A percentile compares a stretch with the other conserved stretches of the same genome.
Conservation (phyloP, 1,140 invertebrate genomes). For the Chrysopa pallens region DNA sequence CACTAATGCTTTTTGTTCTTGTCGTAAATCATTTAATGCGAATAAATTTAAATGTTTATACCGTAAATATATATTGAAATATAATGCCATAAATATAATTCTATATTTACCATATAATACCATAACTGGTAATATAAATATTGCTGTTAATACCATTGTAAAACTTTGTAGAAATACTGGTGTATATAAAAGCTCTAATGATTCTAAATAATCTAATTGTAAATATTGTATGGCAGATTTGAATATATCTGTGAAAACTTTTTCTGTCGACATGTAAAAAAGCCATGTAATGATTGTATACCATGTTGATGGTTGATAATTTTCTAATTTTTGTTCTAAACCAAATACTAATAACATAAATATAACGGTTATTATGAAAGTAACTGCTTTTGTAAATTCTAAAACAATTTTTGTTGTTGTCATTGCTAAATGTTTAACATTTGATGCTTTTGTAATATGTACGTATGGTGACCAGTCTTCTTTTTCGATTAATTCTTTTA, state of each 20-base stretch:
- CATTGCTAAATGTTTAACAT: conserved; percentile 61
- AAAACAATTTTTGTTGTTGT: conserved; percentile 61
- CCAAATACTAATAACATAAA: conserved; percentile 57
- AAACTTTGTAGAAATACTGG: conserved; percentile 38
- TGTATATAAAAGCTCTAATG: conserved; percentile 43
- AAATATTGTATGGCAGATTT: conserved; percentile 32
- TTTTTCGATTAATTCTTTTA: conserved; percentile 50
- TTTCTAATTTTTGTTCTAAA: conserved; percentile 51
- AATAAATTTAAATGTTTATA: conserved; percentile 37
- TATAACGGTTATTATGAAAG: conserved; percentile 60
- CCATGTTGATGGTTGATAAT: conserved; percentile 45
- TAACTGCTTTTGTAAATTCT: conserved; percentile 66
- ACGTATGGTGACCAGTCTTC: conserved; percentile 60
- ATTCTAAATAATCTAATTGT: conserved; percentile 40
- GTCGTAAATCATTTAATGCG: conserved; percentile 29
- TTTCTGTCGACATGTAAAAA: conserved; percentile 57
- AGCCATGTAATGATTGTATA: conserved; percentile 45
- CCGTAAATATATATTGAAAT: conserved; percentile 48
- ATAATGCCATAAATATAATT: conserved; percentile 35
- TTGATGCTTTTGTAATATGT: conserved; percentile 48
- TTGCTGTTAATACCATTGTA: conserved; percentile 29
- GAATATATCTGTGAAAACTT: conserved; percentile 45
- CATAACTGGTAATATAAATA: conserved; percentile 33
- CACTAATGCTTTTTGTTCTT: conserved; percentile 37
- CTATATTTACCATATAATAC: conserved; percentile 33